Base-by-base conservation (phyloP, 1,140 invertebrate genomes). In the Andricus grossulariae region DNA sequence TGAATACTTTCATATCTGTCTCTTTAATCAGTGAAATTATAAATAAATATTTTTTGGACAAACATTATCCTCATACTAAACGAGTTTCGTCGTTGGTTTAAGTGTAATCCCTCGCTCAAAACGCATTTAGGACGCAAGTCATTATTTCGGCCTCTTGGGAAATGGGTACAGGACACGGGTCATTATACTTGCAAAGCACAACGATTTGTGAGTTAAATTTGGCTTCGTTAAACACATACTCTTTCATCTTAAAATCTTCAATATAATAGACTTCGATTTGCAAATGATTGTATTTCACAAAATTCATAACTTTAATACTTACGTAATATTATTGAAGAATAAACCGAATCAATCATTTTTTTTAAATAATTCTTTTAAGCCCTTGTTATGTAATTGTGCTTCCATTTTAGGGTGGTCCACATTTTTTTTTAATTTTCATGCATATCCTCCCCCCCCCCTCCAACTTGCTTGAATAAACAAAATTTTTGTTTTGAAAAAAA, bases 121-220 rank as follows among this genome's bases (percentile, higher is more conserved):
- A 19, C 52, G 52, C 52, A 11, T 66, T 66, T 32, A 66, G 60
- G 25, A 66, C 13, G 7, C 60, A 6, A 39, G 60, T 66, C 21
- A 66, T 66, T 66, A 66, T 18, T 16, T 66, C 25, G 21, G 45
- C 32, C 32, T 66, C 60, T 45, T 45, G 60, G 60, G 21, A 66
- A 66, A 66, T 45, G 16, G 12, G 60, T 6, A 39, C 32, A 66
- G 60, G 60, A 66, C 60, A 66, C 15, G 60, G 15, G 3, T 16
- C 25, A 66, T 66, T 66, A 45, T 66, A 66, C 60, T 66, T 66
- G 60, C 60, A 66, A 66, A 66, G 0, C 39, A 32, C 60, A 15
- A n/a, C 25, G n/a, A 66, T 66, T 66, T 66, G 60, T 7, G n/a
- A 66, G 32, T 66, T 25, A 66, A 66, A 66, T 60, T 60, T 60